These are phyloP conservation scores for Meloidogyne floridensis DNA, from an alignment of 1,140 invertebrate species.

Conservation along the genomic window DNA sequence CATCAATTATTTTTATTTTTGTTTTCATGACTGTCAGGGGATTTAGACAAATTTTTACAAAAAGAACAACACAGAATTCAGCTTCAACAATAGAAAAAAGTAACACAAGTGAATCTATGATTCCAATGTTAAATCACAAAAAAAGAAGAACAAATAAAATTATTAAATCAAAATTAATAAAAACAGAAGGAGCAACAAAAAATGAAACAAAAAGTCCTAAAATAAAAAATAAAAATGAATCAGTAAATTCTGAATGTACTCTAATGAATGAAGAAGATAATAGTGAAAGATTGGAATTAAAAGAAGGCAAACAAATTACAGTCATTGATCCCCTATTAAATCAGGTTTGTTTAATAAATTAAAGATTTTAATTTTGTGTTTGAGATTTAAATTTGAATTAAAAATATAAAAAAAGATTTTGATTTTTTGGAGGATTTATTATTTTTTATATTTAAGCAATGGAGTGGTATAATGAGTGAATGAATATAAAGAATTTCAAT, in stretches of 20 bases:
- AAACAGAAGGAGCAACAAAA: background rate
- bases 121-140: background rate
- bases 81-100: background rate
- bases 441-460: background rate
- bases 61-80: background rate
- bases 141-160: background rate
- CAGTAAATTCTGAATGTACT: background rate
- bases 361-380: background rate
- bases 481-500: background rate
- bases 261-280: background rate
- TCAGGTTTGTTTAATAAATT: background rate
- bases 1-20: constrained; percentile 18
- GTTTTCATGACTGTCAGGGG: background rate
- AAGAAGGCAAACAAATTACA: constrained; percentile 14
- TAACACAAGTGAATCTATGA: background rate
- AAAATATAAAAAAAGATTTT: too few relatives aligned
- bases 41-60: constrained; percentile 17
- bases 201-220: background rate
- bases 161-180: background rate
- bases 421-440: too few relatives aligned
- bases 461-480: constrained; percentile 26
- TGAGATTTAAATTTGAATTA: background rate
- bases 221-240: background rate
- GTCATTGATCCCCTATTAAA: constrained; percentile 24
- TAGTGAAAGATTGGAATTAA: background rate